Evolutionary conservation across 2,113 vertebrate species (phyloP).

Genomic region (Leptobrachium ailaonicum): DNA sequence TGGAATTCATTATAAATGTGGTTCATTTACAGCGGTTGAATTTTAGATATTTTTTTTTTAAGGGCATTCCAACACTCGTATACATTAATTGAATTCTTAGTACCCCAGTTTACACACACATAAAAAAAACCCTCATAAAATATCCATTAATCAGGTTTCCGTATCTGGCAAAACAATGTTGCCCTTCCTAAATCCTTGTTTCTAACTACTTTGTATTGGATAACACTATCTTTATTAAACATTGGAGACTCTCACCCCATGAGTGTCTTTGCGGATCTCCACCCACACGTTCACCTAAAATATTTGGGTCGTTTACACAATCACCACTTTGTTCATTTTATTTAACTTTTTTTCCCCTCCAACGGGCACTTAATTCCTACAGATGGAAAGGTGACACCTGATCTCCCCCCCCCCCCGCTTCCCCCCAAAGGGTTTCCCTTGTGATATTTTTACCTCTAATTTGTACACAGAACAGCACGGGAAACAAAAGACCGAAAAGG

Average conservation of each 20-base stretch:
- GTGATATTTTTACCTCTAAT: constrained; percentile 33
- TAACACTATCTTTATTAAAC: constrained; percentile 30
- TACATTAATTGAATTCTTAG: no score
- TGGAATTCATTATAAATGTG: no score
- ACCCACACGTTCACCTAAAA: constrained; percentile 39
- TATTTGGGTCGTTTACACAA: constrained; percentile 41
- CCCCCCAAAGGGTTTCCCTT: constrained; percentile 26
- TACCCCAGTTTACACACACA: no score
- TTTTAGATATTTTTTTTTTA: no score
- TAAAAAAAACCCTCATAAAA: neutral
- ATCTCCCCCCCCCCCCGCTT: constrained; percentile 28
- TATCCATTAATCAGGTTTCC: constrained; percentile 25
- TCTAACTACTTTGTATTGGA: constrained; percentile 25
- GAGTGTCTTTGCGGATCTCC: constrained; percentile 33
- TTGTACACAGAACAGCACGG: constrained; percentile 32
- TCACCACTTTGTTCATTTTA: constrained; percentile 31
- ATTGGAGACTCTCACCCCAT: constrained; percentile 15
- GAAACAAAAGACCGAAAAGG: constrained; percentile 10
- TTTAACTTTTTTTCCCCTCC: neutral
- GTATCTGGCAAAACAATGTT: constrained; percentile 26
- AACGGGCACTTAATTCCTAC: constrained; percentile 39
- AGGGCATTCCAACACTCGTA: no score
- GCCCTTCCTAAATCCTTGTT: neutral
- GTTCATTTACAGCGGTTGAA: no score
- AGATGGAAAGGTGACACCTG: constrained; percentile 47